Evolutionary conservation across 2,113 vertebrate genomes (phyloP).

Genomic region (Ophthalmolycus amberensis): DNA sequence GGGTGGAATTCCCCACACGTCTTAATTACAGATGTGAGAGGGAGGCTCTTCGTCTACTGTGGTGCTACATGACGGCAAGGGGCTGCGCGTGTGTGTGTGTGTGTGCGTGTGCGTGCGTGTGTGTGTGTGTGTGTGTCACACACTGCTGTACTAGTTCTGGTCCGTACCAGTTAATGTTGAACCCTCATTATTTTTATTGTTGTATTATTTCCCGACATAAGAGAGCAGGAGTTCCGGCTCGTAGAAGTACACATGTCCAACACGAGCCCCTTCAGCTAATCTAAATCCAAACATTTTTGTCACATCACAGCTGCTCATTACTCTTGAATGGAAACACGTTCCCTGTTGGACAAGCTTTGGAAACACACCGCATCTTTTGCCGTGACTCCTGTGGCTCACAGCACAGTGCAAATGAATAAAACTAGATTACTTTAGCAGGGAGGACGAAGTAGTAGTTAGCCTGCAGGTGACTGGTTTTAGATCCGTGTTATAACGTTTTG

Average conservation of each 20-base stretch:
- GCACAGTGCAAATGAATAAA: neutral
- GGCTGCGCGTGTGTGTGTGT: conserved; percentile 18
- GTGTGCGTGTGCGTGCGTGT: no score
- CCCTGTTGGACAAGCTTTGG: neutral
- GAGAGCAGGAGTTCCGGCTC: neutral
- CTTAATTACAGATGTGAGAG: conserved; percentile 72
- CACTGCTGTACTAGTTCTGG: neutral
- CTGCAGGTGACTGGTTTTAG: neutral
- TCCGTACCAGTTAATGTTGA: neutral
- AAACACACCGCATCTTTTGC: neutral
- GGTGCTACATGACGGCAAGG: conserved; percentile 6
- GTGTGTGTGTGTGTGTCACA: neutral
- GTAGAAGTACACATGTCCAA: neutral
- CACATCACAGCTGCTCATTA: neutral
- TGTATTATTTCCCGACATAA: neutral
- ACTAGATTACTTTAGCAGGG: neutral
- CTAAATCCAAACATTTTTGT: neutral
- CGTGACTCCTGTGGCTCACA: neutral
- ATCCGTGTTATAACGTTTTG: neutral
- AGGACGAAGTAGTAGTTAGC: neutral
- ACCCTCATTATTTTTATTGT: neutral
- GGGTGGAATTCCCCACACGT: conserved; percentile 69
- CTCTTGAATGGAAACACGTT: neutral
- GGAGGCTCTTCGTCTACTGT: conserved; percentile 48
- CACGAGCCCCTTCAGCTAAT: conserved; percentile 3